A percentile compares a stretch with the other conserved stretches of the same genome.
phyloP scores from a whole-genome alignment of 2,888 invertebrate species.

The Sycophila texana region DNA sequence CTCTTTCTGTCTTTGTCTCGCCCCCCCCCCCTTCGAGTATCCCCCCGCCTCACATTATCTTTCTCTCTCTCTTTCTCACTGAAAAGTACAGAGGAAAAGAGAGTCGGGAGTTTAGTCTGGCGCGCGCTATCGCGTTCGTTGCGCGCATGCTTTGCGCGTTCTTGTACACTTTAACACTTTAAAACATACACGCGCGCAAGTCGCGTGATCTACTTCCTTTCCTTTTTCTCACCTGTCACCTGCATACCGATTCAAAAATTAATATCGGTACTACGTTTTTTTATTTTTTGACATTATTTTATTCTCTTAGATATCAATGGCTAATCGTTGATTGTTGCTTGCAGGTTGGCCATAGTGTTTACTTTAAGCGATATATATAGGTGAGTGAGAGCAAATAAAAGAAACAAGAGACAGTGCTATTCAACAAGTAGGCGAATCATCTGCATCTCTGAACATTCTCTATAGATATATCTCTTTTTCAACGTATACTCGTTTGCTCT shows the following conservation, averaged over 20 bases:
- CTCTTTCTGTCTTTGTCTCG: not conserved
- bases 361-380: not conserved
- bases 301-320: not conserved
- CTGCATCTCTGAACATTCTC: too few species aligned
- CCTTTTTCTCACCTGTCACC: not conserved
- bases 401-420: constrained; percentile 12
- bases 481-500: not conserved
- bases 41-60: not conserved
- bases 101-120: constrained; percentile 41
- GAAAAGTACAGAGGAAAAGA: constrained; percentile 33
- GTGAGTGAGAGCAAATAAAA: not conserved
- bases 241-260: not conserved
- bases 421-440: constrained; percentile 41
- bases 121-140: constrained; percentile 41
- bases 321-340: constrained; percentile 6
- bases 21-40: not conserved
- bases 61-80: not conserved
- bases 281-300: not conserved
- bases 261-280: not conserved
- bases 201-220: not conserved
- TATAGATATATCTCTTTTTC: constrained; percentile 6
- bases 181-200: constrained; percentile 19
- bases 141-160: constrained; percentile 30
- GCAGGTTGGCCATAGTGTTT: constrained; percentile 15
- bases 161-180: constrained; percentile 21